A percentile compares a stretch with the other conserved stretches of the same genome.
These are phyloP conservation scores for Odontamblyopus rebecca DNA, from an alignment of 2,797 vertebrate species.

Conservation along the genomic window DNA sequence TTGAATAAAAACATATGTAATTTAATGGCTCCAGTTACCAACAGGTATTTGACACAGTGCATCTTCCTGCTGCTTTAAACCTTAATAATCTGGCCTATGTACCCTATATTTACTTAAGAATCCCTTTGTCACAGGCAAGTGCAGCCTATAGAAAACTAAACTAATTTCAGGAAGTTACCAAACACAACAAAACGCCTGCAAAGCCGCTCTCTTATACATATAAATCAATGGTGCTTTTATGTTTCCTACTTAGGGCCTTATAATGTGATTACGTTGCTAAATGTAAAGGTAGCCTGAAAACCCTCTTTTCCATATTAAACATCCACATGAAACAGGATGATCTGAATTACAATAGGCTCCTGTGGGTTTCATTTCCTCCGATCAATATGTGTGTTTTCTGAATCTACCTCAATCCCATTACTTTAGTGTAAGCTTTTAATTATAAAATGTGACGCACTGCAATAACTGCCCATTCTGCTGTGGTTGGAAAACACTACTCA, in stretches of 20 bases:
- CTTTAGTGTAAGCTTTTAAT: conserved; percentile 37
- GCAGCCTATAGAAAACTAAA: conserved; percentile 52
- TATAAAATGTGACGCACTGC: conserved; percentile 14
- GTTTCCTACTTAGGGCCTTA: conserved; percentile 16
- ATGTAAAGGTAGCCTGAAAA: conserved; percentile 26
- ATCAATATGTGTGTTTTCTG: conserved; percentile 37
- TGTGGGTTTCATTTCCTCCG: conserved; percentile 11
- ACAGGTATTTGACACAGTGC: too few relatives aligned
- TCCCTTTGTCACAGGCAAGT: conserved; percentile 42
- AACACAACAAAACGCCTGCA: conserved; percentile 14
- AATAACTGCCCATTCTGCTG: conserved; percentile 3
- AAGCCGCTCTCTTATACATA: conserved; percentile 16
- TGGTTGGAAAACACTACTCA: not conserved
- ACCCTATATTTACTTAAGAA: conserved; percentile 32
- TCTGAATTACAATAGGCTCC: conserved; percentile 36
- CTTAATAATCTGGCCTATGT: conserved; percentile 35
- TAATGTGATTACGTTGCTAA: conserved; percentile 42
- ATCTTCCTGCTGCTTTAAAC: conserved; percentile 13
- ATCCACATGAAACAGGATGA: conserved; percentile 17
- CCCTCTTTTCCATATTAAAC: conserved; percentile 30
- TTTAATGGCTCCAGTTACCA: not conserved
- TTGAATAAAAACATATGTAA: not conserved
- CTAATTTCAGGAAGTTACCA: conserved; percentile 31
- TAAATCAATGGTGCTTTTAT: conserved; percentile 42
- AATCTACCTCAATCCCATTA: conserved; percentile 43